These are phyloP conservation scores for Herminia tarsipennalis DNA, from an alignment of 2,888 invertebrate species.

Conservation along the genomic window DNA sequence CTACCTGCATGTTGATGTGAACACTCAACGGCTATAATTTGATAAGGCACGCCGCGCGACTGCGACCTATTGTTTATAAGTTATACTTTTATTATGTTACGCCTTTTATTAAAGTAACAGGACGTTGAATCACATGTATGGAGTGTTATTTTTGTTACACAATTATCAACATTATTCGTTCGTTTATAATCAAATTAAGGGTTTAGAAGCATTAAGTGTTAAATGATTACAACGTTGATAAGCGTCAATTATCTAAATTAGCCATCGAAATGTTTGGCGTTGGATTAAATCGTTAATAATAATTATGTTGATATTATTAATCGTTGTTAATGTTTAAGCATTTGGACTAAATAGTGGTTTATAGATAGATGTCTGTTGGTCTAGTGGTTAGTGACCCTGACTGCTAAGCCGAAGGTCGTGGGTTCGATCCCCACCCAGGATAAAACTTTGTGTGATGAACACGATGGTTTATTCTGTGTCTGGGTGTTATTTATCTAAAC, in stretches of 20 bases:
- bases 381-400: too few species aligned
- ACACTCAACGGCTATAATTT: constrained; percentile 68
- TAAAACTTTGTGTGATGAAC: too few species aligned
- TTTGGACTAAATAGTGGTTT: constrained; percentile 1
- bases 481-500: too few species aligned
- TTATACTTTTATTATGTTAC: constrained; percentile 23
- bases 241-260: constrained; percentile 17
- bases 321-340: constrained; percentile 18
- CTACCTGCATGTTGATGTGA: constrained; percentile 63
- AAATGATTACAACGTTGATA: constrained; percentile 20
- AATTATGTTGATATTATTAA: constrained; percentile 18
- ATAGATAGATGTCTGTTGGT: background rate
- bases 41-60: constrained; percentile 59
- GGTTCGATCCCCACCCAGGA: too few species aligned
- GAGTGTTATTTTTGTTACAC: constrained; percentile 11
- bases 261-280: constrained; percentile 13
- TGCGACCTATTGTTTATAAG: constrained; percentile 31
- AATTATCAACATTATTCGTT: background rate
- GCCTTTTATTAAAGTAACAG: constrained; percentile 23
- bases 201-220: constrained; percentile 17
- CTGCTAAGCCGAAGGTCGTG: too few species aligned
- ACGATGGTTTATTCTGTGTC: too few species aligned
- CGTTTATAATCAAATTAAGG: constrained; percentile 13
- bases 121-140: constrained; percentile 13
- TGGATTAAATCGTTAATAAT: constrained; percentile 19